Evolutionary conservation across 2,113 vertebrate genomes (phyloP), one percentile per base, ranked within the genome.

Genomic region (Planiliza haematocheilus): DNA sequence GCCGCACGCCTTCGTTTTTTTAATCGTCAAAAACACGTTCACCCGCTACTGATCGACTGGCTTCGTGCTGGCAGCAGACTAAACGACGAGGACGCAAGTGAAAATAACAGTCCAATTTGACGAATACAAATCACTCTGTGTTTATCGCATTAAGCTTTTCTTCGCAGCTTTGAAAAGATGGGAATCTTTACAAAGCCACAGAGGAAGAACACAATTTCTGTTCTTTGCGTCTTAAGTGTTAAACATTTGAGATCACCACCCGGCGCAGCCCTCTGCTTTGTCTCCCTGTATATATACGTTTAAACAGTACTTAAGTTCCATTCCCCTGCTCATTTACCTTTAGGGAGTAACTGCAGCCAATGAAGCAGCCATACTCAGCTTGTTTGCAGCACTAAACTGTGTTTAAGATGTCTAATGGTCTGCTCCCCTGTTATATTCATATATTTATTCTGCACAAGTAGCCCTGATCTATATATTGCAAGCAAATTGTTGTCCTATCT

Each of bases 361-460:
- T 60, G 24, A 72, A 36, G 2, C 46, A 50, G 46, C 3, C 1
- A 39, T 24, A 18, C 38, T 24, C 1, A 1, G 62, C 77, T 73
- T 69, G 41, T 81, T 70, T 75, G 34, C 13, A 42, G 59, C 53
- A 24, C 41, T 76, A 30, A 70, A 70, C 48, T 45, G 42, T 57
- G 17, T 20, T 55, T 36, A 45, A 34, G 30, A 38, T 56, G 48
- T 61, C 16, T 62, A 71, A 85, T 75, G 45, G 34, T 41, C 18
- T 46, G 34, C 50, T 17, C 39, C 68, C n/a, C 57, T 52, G 34
- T 43, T 72, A 38, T 84, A 55, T 55, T 63, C 43, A 68, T 45
- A 63, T 53, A 58, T 71, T 71, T 61, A 79, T 67, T 79, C 50
- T 71, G 52, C 72, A 55, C 45, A 69, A 67, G 20, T 38, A 56